A percentile compares a stretch with the other conserved stretches of the same genome.
Evolutionary conservation across 1,140 invertebrate genomes (phyloP).

Genomic region (Brachionus paranguensis): DNA sequence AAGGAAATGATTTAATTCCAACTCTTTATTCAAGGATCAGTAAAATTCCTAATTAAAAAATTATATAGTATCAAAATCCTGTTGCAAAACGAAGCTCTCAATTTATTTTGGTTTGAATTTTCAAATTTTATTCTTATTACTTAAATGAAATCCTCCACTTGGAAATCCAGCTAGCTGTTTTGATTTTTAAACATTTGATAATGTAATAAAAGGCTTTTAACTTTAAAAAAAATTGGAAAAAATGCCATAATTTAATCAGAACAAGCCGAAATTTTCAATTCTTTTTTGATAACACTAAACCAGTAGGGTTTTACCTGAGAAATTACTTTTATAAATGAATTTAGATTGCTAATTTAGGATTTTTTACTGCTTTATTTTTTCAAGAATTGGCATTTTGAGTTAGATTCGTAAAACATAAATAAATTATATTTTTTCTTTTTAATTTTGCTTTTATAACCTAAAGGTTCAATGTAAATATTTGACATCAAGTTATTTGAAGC

Average conservation of each 20-base stretch:
- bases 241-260: background rate
- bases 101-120: background rate
- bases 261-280: background rate
- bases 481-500: background rate
- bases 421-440: background rate
- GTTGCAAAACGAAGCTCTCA: background rate
- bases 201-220: background rate
- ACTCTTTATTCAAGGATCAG: background rate
- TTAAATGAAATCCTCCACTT: background rate
- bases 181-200: background rate
- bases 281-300: background rate
- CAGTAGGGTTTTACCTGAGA: background rate
- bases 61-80: background rate
- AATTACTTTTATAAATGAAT: background rate
- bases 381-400: background rate
- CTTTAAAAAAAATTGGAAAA: background rate
- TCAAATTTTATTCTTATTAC: background rate
- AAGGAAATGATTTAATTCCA: background rate
- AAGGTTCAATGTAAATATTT: constrained; percentile 1
- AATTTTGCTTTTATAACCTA: background rate
- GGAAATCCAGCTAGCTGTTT: background rate
- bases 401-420: background rate
- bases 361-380: background rate
- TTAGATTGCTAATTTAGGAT: background rate
- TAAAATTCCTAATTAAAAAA: background rate